phyloP scores from a whole-genome alignment of 92 coral and sea anemone species.

The Epizoanthus rinbou region DNA sequence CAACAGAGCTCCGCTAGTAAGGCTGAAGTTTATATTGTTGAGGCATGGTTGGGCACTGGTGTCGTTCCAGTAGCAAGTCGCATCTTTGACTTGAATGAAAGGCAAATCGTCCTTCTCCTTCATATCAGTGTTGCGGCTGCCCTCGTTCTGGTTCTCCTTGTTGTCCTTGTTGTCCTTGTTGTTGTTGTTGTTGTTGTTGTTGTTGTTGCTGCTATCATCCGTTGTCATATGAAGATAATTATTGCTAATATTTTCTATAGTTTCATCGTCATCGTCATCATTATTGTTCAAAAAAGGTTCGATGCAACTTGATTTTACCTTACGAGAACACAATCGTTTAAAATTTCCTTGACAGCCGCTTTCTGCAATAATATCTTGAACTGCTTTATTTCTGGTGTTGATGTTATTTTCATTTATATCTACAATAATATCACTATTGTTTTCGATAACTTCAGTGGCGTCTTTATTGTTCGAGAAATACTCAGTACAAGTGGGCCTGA shows the following conservation, averaged over 20 bases:
- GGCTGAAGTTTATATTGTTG: slow-evolving; percentile 28
- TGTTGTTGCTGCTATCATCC: neutral
- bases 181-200: neutral
- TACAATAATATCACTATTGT: too few species aligned
- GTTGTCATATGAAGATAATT: neutral
- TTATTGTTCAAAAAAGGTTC: neutral
- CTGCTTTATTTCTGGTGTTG: neutral
- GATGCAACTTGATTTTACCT: neutral
- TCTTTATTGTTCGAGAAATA: neutral
- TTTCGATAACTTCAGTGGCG: neutral
- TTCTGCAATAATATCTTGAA: slow-evolving; percentile 20
- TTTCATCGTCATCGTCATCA: neutral
- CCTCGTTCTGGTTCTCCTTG: neutral
- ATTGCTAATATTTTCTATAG: neutral
- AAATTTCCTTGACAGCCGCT: slow-evolving; percentile 19
- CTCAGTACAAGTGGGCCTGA: neutral
- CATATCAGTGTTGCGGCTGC: neutral
- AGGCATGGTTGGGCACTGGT: slow-evolving; percentile 22
- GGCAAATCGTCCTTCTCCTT: neutral
- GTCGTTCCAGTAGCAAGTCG: slow-evolving; percentile 32
- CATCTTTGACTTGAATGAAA: slow-evolving; percentile 25
- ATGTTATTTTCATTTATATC: too few species aligned
- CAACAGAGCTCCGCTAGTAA: slow-evolving; percentile 33
- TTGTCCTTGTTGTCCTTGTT: neutral
- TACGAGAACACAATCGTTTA: slow-evolving; percentile 30